Evolutionary conservation across 2,888 invertebrate genomes (phyloP), one percentile per base, ranked within the genome.

Genomic region (Mesodorylaimus sp.): DNA sequence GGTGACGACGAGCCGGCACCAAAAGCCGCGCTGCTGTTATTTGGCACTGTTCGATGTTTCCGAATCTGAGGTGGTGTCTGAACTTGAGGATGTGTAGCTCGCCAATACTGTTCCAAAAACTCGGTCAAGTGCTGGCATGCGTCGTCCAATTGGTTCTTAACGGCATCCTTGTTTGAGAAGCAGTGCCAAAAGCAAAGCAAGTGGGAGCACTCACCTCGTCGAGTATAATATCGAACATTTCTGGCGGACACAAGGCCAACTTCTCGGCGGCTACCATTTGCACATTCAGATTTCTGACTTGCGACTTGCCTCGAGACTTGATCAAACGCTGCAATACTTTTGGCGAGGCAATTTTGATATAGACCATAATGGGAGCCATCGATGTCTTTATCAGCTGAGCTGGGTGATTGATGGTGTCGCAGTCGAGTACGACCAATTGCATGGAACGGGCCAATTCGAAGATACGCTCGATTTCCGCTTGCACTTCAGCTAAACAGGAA

Each of bases 351-450:
- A 95, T 91, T 77, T 95, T 95, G 68, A 95, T 78, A 75, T 95
- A 93, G 67, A 93, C 93, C 69, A 91, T 81, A 66, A 88, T 88
- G 62, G 95, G 95, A 60, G 93, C 91, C 67, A 95, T 75, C 56
- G 89, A 89, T 59, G 95, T 95, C 77, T 95, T 95, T 66, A 87
- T 86, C 66, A 95, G 78, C 74, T 95, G 95, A 66, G 91, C 89
- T 58, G 95, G 95, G 74, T 95, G 95, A 75, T 95, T 95, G 72
- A 95, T 91, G 63, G 93, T 95, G 76, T 95, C 95, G 75, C 95
- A 95, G 76, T 95, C 95, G 66, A 95, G 76, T 60, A 93, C 89
- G 59, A 93, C 89, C 51, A 72, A 57, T 67, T 78, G 77, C 57
- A 93, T 76, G 53, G 88, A 87, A 62, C 91, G 77, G 56, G 93